Percentiles rank a stretch among this genome's conserved stretches.
phyloP scores from a whole-genome alignment of 2,888 invertebrate species.

The Amphimallon solstitiale region DNA sequence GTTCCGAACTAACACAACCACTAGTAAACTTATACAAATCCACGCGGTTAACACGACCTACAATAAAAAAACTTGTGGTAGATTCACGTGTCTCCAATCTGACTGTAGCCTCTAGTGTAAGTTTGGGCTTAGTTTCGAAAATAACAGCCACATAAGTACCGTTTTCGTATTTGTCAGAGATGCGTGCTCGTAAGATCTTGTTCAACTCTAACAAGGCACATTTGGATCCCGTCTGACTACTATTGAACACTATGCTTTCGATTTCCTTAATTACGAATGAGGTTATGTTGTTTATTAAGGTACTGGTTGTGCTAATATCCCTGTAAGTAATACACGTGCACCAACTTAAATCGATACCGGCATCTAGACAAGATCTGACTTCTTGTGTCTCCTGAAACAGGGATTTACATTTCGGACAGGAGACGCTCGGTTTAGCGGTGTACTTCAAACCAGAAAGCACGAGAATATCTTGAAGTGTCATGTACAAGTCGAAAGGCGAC shows the following conservation, averaged over 20 bases:
- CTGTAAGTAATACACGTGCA: slow-evolving; percentile 76
- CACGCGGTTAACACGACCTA: slow-evolving; percentile 71
- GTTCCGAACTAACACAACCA: slow-evolving; percentile 63
- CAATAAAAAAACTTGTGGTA: slow-evolving; percentile 59
- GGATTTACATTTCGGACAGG: slow-evolving; percentile 74
- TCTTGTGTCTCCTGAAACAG: slow-evolving; percentile 68
- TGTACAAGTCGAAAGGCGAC: slow-evolving; percentile 81
- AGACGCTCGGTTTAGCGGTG: slow-evolving; percentile 51
- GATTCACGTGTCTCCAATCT: neutral
- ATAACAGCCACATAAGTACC: neutral
- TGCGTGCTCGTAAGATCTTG: neutral
- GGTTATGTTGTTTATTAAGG: slow-evolving; percentile 67
- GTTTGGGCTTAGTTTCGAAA: slow-evolving; percentile 18
- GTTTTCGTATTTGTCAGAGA: neutral
- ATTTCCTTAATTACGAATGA: slow-evolving; percentile 62
- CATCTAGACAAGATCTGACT: slow-evolving; percentile 75
- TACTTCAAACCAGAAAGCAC: slow-evolving; percentile 63
- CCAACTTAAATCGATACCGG: slow-evolving; percentile 76
- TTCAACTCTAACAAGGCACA: slow-evolving; percentile 54
- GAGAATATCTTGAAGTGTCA: slow-evolving; percentile 76
- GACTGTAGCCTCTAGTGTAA: slow-evolving; percentile 16
- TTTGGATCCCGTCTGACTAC: slow-evolving; percentile 38
- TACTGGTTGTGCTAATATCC: slow-evolving; percentile 62
- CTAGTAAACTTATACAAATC: slow-evolving; percentile 66
- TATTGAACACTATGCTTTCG: slow-evolving; percentile 40